Conservation (phyloP, 1,140 invertebrate species). For the Asobara japonica region DNA sequence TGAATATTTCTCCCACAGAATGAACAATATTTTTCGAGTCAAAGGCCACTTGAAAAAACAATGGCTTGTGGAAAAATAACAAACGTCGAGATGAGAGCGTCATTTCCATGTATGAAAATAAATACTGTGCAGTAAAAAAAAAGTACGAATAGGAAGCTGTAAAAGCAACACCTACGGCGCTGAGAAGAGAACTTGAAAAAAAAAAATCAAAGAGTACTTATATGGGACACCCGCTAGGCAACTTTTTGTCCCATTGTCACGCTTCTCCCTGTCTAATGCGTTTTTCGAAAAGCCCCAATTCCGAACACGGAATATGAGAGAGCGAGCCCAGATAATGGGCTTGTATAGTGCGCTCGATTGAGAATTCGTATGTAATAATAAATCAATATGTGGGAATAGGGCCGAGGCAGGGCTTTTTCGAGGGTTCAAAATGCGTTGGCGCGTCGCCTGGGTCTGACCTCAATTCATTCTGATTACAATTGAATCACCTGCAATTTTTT, state of each 20-base stretch:
- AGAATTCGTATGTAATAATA: constrained; percentile 58
- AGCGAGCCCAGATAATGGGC: constrained; percentile 42
- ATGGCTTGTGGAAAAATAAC: too few species aligned
- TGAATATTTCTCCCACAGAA: too few species aligned
- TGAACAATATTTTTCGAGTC: too few species aligned
- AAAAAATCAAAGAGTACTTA: constrained; percentile 18
- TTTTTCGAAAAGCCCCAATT: constrained; percentile 48
- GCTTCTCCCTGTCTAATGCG: constrained; percentile 35
- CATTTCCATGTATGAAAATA: too few species aligned
- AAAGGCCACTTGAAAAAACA: too few species aligned
- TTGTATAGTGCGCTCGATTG: constrained; percentile 23
- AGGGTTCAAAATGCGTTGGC: constrained; percentile 35
- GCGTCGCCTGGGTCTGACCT: too few species aligned
- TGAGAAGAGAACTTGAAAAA: neutral
- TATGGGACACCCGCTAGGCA: neutral
- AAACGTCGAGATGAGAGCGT: too few species aligned
- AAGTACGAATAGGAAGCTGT: neutral
- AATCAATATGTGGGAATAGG: constrained; percentile 61
- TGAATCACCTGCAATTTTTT: neutral
- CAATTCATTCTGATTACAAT: neutral
- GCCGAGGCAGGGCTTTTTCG: constrained; percentile 38
- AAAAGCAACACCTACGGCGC: constrained; percentile 5
- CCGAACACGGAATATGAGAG: constrained; percentile 44
- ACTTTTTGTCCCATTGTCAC: constrained; percentile 20
- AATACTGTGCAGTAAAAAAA: neutral